Percentiles rank a stretch among this genome's conserved stretches.
phyloP scores from a whole-genome alignment of 2,797 vertebrate genomes.

The Myotis pilosus region DNA sequence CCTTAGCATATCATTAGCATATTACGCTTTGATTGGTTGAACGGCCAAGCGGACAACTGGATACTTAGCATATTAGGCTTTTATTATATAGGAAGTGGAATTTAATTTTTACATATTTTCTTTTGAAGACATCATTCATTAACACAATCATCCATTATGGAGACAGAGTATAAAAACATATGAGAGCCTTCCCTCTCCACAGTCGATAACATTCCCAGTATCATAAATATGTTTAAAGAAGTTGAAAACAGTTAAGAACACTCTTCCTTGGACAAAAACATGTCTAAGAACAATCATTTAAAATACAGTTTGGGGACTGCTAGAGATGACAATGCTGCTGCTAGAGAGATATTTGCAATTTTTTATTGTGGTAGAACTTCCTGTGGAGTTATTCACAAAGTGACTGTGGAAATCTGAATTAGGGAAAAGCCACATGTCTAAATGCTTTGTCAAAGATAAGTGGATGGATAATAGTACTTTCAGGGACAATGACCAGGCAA shows the following conservation, averaged over 20 bases:
- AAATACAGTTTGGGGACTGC: neutral
- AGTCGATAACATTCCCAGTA: neutral
- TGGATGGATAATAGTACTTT: neutral
- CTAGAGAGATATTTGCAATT: neutral
- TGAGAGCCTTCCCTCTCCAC: neutral
- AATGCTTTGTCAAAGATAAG: neutral
- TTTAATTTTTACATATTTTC: slow-evolving; percentile 5
- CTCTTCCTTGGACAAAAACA: neutral
- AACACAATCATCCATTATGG: neutral
- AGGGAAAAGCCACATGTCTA: neutral
- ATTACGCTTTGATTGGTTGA: no score
- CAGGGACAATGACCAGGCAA: neutral
- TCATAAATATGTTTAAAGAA: slow-evolving; percentile 21
- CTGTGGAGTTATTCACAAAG: neutral
- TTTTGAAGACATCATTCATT: slow-evolving; percentile 16
- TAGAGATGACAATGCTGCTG: slow-evolving; percentile 26
- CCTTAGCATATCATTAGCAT: no score
- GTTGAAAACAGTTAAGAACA: slow-evolving; percentile 22
- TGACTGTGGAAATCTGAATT: neutral
- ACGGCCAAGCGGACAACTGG: no score
- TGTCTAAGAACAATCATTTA: neutral
- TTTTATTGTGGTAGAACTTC: neutral
- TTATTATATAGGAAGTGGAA: neutral
- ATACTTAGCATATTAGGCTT: no score
- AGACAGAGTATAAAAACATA: neutral